Evolutionary conservation across 2,113 vertebrate genomes (phyloP).

Genomic region (Malurus cyaneus): DNA sequence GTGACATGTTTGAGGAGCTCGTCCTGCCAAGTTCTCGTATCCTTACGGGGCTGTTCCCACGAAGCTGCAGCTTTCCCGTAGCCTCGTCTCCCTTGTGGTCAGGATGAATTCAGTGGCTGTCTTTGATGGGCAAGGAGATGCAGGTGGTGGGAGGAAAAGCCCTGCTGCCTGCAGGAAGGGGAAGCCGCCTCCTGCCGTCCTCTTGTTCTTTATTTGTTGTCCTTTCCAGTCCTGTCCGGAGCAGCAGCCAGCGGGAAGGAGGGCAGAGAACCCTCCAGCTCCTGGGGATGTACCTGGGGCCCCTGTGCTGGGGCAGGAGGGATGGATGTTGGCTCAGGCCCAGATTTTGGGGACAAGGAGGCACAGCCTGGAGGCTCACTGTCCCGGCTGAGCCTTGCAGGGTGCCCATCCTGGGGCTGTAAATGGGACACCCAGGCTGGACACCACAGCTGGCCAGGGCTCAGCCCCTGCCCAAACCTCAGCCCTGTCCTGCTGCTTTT

Average conservation of each 20-base stretch:
- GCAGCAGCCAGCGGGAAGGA: neutral
- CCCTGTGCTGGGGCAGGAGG: accelerated
- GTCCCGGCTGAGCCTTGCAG: neutral
- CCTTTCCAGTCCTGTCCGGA: neutral
- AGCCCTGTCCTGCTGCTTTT: neutral
- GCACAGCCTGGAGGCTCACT: neutral
- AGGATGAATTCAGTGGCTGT: neutral
- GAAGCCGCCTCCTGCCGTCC: neutral
- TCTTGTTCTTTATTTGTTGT: constrained; percentile 1
- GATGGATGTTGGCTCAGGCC: neutral
- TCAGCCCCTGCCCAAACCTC: neutral
- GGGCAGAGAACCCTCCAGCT: neutral
- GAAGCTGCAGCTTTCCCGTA: neutral
- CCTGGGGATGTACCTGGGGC: too few relatives aligned
- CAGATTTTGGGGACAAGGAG: neutral
- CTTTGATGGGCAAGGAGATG: neutral
- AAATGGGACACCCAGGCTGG: accelerated
- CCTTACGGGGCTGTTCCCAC: neutral
- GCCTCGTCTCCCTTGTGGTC: neutral
- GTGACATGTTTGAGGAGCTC: neutral
- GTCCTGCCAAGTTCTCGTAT: neutral
- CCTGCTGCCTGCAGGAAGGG: constrained; percentile 3
- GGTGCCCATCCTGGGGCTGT: accelerated
- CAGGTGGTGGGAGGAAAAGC: constrained; percentile 6
- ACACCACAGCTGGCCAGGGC: neutral